Evolutionary conservation across 2,113 vertebrate species (phyloP).

Genomic region (Montifringilla adamsi): DNA sequence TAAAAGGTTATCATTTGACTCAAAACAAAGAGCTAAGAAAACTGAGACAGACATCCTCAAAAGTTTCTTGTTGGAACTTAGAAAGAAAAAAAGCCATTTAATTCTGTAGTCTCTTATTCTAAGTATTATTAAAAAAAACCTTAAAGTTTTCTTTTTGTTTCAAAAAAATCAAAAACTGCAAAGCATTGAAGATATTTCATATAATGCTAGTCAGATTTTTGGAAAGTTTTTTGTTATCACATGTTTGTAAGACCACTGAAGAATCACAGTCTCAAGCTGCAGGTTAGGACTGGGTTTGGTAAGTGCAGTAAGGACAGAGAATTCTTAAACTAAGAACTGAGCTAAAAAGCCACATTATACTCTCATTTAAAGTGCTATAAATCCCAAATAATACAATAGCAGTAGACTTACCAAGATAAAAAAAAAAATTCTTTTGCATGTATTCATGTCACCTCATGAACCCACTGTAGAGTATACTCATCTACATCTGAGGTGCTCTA

Average conservation of each 20-base stretch:
- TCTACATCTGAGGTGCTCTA: background rate
- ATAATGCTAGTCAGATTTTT: background rate
- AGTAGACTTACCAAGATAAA: background rate
- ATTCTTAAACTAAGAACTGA: background rate
- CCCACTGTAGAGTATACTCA: background rate
- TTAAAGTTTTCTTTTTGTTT: background rate
- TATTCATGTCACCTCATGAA: background rate
- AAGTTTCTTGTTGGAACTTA: background rate
- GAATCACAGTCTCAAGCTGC: background rate
- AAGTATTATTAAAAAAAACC: background rate
- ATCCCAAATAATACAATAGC: background rate
- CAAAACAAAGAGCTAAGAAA: background rate
- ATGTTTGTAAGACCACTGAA: background rate
- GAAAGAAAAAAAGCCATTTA: background rate
- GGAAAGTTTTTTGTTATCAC: background rate
- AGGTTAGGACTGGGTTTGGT: background rate
- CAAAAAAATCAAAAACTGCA: background rate
- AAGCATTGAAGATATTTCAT: background rate
- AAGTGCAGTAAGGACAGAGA: background rate
- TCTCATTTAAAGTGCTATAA: background rate
- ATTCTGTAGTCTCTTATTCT: background rate
- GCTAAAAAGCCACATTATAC: background rate
- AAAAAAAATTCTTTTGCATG: background rate
- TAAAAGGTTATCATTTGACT: background rate
- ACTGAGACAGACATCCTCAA: background rate